Percentiles rank a stretch among this genome's conserved stretches.
Evolutionary conservation across 2,888 invertebrate species (phyloP).

Genomic region (Adela reaumurella): DNA sequence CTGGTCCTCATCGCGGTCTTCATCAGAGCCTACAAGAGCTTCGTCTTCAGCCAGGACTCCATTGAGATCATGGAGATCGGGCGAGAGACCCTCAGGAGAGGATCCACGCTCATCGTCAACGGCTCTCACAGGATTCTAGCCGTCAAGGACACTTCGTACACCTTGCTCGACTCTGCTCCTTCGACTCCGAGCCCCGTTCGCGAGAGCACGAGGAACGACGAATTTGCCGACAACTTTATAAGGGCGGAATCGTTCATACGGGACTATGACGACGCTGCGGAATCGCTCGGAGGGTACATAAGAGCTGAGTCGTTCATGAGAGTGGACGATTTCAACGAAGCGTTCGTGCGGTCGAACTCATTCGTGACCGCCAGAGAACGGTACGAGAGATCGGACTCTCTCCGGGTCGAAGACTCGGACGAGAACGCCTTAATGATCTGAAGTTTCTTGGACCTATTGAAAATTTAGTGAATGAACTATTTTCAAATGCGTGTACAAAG

Average conservation of each 20-base stretch:
- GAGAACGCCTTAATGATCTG: neutral
- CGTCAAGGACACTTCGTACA: conserved; percentile 53
- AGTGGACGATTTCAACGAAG: neutral
- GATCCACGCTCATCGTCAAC: conserved; percentile 58
- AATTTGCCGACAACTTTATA: neutral
- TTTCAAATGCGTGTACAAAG: neutral
- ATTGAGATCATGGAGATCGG: conserved; percentile 76
- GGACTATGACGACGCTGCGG: neutral
- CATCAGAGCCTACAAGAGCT: conserved; percentile 70
- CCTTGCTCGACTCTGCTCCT: conserved; percentile 18
- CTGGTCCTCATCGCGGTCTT: conserved; percentile 63
- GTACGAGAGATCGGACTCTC: neutral
- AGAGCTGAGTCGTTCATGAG: neutral
- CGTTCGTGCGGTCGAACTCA: neutral
- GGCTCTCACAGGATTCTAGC: conserved; percentile 59
- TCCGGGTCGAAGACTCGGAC: neutral
- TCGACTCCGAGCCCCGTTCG: neutral
- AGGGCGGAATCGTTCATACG: neutral
- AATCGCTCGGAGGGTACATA: neutral
- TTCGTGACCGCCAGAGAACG: neutral
- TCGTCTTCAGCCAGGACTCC: conserved; percentile 65
- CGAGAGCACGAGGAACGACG: neutral
- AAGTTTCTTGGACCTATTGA: neutral
- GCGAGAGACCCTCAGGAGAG: conserved; percentile 64
- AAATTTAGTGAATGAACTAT: no score